Conservation (phyloP, 2,797 vertebrate species). For the Hypotaenidia philippensis region DNA sequence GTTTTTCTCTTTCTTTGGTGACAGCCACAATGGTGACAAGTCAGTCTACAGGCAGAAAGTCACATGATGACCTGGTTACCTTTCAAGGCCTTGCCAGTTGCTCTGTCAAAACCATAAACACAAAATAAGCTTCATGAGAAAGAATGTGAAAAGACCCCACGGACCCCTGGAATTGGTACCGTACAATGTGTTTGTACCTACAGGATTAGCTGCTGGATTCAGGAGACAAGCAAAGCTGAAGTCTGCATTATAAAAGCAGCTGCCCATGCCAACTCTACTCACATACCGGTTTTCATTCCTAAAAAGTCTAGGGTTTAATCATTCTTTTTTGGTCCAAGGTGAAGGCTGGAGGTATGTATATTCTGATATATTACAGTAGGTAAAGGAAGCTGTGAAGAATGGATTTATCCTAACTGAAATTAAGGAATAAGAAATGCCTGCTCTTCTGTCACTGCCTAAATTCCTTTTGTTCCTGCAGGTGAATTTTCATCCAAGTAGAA, state of each 20-base stretch:
- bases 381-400: not conserved
- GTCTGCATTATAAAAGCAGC: not conserved
- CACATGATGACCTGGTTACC: fast-evolving
- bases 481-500: not conserved
- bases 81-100: not conserved
- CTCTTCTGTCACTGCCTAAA: not conserved
- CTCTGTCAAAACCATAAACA: not conserved
- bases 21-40: not conserved
- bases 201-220: not conserved
- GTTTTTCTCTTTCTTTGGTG: not conserved
- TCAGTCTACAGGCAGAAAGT: not conserved
- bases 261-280: not conserved
- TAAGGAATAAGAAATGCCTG: not conserved
- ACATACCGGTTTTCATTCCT: not conserved
- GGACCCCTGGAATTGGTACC: not conserved
- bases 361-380: not conserved
- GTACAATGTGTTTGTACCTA: not conserved
- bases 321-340: not conserved
- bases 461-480: not conserved
- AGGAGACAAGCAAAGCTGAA: not conserved
- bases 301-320: not conserved
- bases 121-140: not conserved
- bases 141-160: not conserved
- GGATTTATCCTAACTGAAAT: not conserved
- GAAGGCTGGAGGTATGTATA: not conserved